A percentile compares a stretch with the other conserved stretches of the same genome.
Conservation (phyloP, 2,888 invertebrate species). For the Philopedon plagiatum region DNA sequence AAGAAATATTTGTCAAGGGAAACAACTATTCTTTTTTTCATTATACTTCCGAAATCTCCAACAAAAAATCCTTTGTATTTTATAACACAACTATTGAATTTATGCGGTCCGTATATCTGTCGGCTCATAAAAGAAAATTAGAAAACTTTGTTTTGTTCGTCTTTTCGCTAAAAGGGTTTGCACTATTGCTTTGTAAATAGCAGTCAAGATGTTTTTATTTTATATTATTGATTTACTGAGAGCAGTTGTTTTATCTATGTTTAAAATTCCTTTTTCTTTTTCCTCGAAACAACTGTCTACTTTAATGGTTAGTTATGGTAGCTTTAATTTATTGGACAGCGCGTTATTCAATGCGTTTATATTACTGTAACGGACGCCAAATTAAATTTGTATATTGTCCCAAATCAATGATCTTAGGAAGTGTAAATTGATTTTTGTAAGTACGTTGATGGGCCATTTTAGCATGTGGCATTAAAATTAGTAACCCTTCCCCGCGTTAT, state of each 20-base stretch:
- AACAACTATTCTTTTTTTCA: conserved; percentile 2
- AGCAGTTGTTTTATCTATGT: neutral
- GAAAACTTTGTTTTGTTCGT: conserved; percentile 20
- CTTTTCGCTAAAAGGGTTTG: conserved; percentile 11
- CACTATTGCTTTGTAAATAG: conserved; percentile 7
- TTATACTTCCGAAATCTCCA: neutral
- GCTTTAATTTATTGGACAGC: too few relatives aligned
- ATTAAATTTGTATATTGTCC: too few relatives aligned
- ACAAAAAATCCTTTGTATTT: conserved; percentile 8
- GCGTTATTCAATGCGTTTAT: too few relatives aligned
- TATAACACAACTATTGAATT: conserved; percentile 20
- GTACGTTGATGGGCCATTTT: too few relatives aligned
- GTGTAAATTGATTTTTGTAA: too few relatives aligned
- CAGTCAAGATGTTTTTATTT: neutral
- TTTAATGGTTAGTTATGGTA: too few relatives aligned
- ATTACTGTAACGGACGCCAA: too few relatives aligned
- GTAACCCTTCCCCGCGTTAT: too few relatives aligned
- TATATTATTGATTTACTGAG: neutral
- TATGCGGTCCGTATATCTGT: conserved; percentile 3
- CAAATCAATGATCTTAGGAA: too few relatives aligned
- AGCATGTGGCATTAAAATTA: too few relatives aligned
- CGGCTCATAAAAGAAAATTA: conserved; percentile 37
- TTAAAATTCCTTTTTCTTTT: neutral
- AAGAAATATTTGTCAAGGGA: neutral
- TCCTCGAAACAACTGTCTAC: too few relatives aligned